Evolutionary conservation across 1,140 invertebrate genomes (phyloP), one percentile per base, ranked within the genome.

Genomic region (Aphis craccivora): DNA sequence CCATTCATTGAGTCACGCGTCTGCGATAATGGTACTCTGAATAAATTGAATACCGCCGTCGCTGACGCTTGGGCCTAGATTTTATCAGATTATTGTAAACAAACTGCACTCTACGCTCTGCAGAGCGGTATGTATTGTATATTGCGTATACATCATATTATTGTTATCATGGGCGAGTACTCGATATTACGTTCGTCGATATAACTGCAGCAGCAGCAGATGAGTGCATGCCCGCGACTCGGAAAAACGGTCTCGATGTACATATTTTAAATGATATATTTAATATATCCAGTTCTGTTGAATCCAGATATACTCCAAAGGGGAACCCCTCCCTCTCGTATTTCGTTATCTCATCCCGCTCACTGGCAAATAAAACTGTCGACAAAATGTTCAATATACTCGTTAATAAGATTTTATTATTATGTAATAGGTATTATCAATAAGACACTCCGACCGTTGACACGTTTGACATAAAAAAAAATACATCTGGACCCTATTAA

Each of bases 41-140:
- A n/a, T 76, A 76, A 76, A 76, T 76, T 76, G 60, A 76, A 76
- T 76, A n/a, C n/a, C 37, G 37, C n/a, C 60, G 60, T 76, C n/a
- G 8, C 60, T n/a, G 60, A 76, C n/a, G 60, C 60, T 76, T 18
- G 60, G 30, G 60, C n/a, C 14, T 76, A 76, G 30, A n/a, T 76
- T 76, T 76, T 18, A 76, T 76, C 60, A 18, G 60, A 76, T 76
- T 76, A 76, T 76, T n/a, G 18, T 76, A 67, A 60, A 76, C n/a
- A 76, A 76, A n/a, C 60, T 76, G 60, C 60, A 18, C 5, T 76
- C 60, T n/a, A n/a, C 60, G 9, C 45, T 45, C 45, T 45, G 8
- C 45, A 40, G 37, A 18, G 30, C 60, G n/a, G 30, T n/a, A 67
- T n/a, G 3, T 6, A n/a, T 18, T n/a, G n/a, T 76, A 30, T n/a